Evolutionary conservation across 1,140 invertebrate genomes (phyloP).

Genomic region (Caenorhabditis brenneri): DNA sequence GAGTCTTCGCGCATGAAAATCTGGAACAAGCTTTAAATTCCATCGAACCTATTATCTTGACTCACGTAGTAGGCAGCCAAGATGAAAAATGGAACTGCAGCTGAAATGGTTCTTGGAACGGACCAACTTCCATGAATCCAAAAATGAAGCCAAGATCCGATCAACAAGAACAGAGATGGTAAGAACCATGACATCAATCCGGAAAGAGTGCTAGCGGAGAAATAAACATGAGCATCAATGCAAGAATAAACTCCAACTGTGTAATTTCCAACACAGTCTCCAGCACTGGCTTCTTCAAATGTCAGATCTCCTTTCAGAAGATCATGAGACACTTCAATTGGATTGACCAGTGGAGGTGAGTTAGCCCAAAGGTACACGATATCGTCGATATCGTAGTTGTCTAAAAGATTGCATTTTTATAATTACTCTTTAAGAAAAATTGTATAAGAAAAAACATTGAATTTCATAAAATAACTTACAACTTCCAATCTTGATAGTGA

Average conservation of each 20-base stretch:
- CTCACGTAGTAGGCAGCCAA: constrained; percentile 63
- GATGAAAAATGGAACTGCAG: constrained; percentile 66
- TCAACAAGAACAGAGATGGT: constrained; percentile 60
- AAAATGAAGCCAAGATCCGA: constrained; percentile 66
- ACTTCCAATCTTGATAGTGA: constrained; percentile 59
- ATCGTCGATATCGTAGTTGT: constrained; percentile 65
- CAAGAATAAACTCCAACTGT: constrained; percentile 61
- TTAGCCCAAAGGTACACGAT: constrained; percentile 70
- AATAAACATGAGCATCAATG: constrained; percentile 62
- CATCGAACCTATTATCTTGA: neutral
- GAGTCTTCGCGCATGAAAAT: constrained; percentile 36
- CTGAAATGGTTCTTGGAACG: constrained; percentile 65
- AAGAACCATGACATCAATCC: constrained; percentile 58
- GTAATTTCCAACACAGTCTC: constrained; percentile 68
- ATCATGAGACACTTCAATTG: constrained; percentile 62
- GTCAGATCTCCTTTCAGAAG: constrained; percentile 57
- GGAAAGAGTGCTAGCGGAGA: constrained; percentile 47
- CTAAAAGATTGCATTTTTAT: constrained; percentile 15
- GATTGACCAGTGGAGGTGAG: constrained; percentile 64
- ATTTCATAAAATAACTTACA: constrained; percentile 50
- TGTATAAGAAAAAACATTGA: too few species aligned
- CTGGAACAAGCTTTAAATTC: neutral
- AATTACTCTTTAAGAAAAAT: too few species aligned
- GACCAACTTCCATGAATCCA: constrained; percentile 68
- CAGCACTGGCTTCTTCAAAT: constrained; percentile 62